Evolutionary conservation across 2,888 invertebrate species (phyloP), one percentile per base, ranked within the genome.

Genomic region (Plagodis pulveraria): DNA sequence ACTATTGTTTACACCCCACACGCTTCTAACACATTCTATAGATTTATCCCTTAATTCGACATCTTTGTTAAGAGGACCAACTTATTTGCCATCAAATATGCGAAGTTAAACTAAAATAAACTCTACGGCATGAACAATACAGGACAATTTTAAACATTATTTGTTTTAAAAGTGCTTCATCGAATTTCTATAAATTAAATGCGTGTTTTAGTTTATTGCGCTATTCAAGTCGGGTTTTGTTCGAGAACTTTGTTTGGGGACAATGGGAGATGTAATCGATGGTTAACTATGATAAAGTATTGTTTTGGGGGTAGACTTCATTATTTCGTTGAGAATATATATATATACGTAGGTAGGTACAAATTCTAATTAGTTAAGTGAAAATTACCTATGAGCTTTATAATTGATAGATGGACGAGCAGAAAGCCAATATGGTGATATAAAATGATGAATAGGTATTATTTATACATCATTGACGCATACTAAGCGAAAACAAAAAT

Each of bases 11-110:
- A 59, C 56, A 50, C 50, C 35, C 47, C 56, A 48, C 55, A 52
- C 62, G 58, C 53, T 63, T 47, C 56, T 44, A 64, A 63, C 57
- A 54, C 58, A 51, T 58, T 50, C 53, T 53, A 40, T 40, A 49
- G 34, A 47, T 42, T 41, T 42, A 57, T 52, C 59, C 62, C 64
- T 63, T 70, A 65, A 69, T 71, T 67, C 64, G 65, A 70, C 71
- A 71, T 71, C 71, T 65, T 70, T 66, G 67, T 66, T 63, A 63
- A 56, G 40, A 53, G 53, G 47, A 50, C 53, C 43, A 48, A 64
- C 48, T 58, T 58, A 51, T 52, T 46, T 48, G 34, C 50, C 47
- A 47, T 51, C 49, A 50, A 38, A 47, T 44, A 36, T 33, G n/a
- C 10, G 33, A 9, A 44, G 7, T n/a, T 33, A 44, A 41, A 1